Evolutionary conservation across 2,113 vertebrate species (phyloP).

Genomic region (Plecotus auritus): DNA sequence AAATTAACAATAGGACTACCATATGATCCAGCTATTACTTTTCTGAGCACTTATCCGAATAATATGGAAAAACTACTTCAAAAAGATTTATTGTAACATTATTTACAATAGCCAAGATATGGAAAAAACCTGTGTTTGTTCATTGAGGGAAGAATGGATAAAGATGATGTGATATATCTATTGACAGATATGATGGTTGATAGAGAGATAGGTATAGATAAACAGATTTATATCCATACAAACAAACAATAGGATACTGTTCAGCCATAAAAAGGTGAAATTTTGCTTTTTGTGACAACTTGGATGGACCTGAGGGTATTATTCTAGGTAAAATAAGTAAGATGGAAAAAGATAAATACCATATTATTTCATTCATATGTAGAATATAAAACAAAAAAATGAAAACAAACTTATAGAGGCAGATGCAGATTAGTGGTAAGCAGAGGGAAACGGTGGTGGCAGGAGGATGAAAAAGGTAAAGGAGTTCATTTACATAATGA

Average conservation of each 20-base stretch:
- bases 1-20: neutral
- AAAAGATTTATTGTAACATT: neutral
- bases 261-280: neutral
- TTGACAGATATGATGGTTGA: neutral
- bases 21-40: neutral
- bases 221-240: neutral
- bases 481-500: neutral
- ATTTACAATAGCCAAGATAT: neutral
- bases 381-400: neutral
- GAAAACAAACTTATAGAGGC: neutral
- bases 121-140: neutral
- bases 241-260: neutral
- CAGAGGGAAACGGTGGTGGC: neutral
- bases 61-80: neutral
- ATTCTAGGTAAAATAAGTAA: neutral
- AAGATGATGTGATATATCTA: neutral
- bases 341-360: neutral
- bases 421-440: neutral
- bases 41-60: neutral
- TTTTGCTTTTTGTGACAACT: neutral
- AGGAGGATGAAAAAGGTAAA: neutral
- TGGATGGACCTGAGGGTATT: neutral
- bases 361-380: neutral
- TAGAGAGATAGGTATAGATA: neutral
- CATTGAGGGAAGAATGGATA: neutral